Evolutionary conservation across 2,888 invertebrate species (phyloP).

Genomic region (Drosophila pseudotalamancana): DNA sequence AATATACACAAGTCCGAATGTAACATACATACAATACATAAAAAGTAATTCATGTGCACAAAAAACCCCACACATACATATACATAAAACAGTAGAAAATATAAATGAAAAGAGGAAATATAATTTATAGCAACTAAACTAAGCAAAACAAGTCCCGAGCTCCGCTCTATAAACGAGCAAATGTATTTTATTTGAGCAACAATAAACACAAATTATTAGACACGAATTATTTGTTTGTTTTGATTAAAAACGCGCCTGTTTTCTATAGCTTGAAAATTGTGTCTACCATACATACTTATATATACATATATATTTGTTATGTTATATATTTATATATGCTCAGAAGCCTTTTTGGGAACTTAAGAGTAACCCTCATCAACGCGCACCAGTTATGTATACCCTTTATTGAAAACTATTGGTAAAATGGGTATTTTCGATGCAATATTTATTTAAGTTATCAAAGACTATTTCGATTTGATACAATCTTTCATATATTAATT

Average conservation of each 20-base stretch:
- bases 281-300: background rate
- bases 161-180: constrained; percentile 8
- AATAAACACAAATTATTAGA: constrained; percentile 53
- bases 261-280: background rate
- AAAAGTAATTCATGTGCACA: constrained; percentile 52
- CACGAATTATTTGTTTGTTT: constrained; percentile 71
- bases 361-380: constrained; percentile 58
- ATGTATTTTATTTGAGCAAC: constrained; percentile 33
- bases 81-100: constrained; percentile 11
- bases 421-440: too few relatives aligned
- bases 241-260: constrained; percentile 60
- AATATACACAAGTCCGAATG: background rate
- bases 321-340: constrained; percentile 10
- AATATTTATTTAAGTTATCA: too few relatives aligned
- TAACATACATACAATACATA: constrained; percentile 38
- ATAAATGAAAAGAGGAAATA: constrained; percentile 18
- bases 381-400: constrained; percentile 16
- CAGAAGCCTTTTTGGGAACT: constrained; percentile 12
- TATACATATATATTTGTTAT: background rate
- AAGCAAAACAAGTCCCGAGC: constrained; percentile 28
- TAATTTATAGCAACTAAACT: constrained; percentile 45
- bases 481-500: too few relatives aligned
- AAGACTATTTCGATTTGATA: too few relatives aligned
- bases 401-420: background rate
- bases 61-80: background rate